Percentiles rank a stretch among this genome's conserved stretches.
These are phyloP conservation scores for Platycercus adscitus DNA, from an alignment of 2,113 vertebrate species.

Conservation along the genomic window DNA sequence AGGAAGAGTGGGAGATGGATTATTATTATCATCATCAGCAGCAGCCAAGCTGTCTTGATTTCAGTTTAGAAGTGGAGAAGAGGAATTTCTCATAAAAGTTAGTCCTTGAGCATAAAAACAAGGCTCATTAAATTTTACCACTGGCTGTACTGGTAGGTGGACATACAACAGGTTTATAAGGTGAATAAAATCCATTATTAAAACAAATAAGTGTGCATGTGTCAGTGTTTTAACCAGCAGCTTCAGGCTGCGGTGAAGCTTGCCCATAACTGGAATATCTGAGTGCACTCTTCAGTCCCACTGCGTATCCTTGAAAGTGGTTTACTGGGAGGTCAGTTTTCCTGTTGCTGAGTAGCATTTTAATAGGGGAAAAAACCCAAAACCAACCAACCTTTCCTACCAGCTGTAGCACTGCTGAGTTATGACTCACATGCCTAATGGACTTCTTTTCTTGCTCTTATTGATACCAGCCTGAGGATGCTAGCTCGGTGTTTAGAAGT, in stretches of 20 bases:
- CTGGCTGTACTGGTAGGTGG: background rate
- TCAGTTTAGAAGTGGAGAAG: background rate
- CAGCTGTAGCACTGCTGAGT: background rate
- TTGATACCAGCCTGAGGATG: background rate
- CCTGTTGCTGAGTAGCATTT: background rate
- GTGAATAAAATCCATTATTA: background rate
- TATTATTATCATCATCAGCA: background rate
- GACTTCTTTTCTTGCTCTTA: background rate
- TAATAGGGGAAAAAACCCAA: too few species aligned
- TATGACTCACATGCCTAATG: background rate
- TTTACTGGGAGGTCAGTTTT: background rate
- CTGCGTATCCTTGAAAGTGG: background rate
- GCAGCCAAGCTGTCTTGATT: background rate
- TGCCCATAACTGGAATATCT: background rate
- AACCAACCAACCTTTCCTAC: background rate
- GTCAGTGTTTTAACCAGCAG: background rate
- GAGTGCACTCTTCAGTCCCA: background rate
- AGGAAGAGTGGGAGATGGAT: background rate
- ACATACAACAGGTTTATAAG: background rate
- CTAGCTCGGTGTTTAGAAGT: background rate
- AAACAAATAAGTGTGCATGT: background rate
- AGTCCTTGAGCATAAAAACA: background rate
- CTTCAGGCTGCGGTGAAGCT: background rate
- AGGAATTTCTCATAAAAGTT: background rate
- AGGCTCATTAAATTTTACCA: background rate